These are phyloP conservation scores for Melanotaenia boesemani DNA, from an alignment of 2,797 vertebrate genomes.

Conservation along the genomic window DNA sequence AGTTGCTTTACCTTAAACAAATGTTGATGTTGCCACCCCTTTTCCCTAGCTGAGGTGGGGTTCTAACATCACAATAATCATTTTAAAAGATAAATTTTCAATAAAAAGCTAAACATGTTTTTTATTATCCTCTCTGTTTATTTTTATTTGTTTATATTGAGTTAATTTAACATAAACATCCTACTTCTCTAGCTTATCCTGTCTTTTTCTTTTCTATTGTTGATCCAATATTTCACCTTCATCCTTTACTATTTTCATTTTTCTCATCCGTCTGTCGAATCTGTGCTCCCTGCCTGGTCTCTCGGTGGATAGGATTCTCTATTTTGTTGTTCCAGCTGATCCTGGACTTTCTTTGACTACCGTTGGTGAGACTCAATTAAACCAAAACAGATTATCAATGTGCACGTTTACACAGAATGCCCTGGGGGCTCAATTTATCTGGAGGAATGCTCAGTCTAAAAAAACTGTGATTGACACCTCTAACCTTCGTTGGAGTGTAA, in stretches of 20 bases:
- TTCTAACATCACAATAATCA: background rate
- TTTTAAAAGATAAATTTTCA: background rate
- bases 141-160: background rate
- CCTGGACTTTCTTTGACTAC: slow-evolving; percentile 51
- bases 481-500: slow-evolving; percentile 86
- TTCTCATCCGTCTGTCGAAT: slow-evolving; percentile 23
- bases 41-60: too few relatives aligned
- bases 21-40: too few relatives aligned
- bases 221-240: slow-evolving; percentile 12
- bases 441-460: slow-evolving; percentile 65
- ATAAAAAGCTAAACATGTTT: background rate
- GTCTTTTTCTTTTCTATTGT: background rate
- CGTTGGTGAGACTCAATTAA: slow-evolving; percentile 81
- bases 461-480: slow-evolving; percentile 81
- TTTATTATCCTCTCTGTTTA: too few relatives aligned
- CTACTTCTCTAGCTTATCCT: background rate
- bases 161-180: background rate
- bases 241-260: slow-evolving; percentile 26
- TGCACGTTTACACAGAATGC: slow-evolving; percentile 73
- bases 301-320: slow-evolving; percentile 41
- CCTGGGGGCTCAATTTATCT: slow-evolving; percentile 81
- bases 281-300: slow-evolving; percentile 21
- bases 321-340: slow-evolving; percentile 48
- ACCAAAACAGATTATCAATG: slow-evolving; percentile 76
- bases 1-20: too few relatives aligned